Evolutionary conservation across 1,140 invertebrate species (phyloP).

Genomic region (Drosophila pseudoobscura): DNA sequence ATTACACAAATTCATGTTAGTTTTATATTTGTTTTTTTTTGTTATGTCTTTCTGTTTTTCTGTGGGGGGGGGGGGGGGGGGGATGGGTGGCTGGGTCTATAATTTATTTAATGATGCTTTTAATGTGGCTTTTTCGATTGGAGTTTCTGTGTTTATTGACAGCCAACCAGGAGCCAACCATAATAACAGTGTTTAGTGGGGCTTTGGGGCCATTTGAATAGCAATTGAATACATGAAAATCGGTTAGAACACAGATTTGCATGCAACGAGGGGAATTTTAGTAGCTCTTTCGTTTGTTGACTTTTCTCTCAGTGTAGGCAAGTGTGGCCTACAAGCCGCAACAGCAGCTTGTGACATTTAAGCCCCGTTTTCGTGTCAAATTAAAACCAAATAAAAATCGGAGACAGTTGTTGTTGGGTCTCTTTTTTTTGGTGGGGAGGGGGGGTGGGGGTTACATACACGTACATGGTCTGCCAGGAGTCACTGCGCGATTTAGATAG

Average conservation of each 20-base stretch:
- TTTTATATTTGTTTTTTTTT: slow-evolving; percentile 34
- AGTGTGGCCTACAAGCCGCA: slow-evolving; percentile 52
- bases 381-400: slow-evolving; percentile 77
- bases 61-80: slow-evolving; percentile 4
- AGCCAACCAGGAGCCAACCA: slow-evolving; percentile 7
- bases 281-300: not conserved
- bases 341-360: slow-evolving; percentile 64
- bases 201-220: slow-evolving; percentile 45
- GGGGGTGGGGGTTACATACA: slow-evolving; percentile 46
- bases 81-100: slow-evolving; percentile 39
- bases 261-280: not conserved
- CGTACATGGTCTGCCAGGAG: slow-evolving; percentile 36
- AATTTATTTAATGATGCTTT: slow-evolving; percentile 75
- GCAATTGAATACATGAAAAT: slow-evolving; percentile 74
- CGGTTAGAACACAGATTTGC: too few relatives aligned
- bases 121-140: slow-evolving; percentile 47
- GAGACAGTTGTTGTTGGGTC: slow-evolving; percentile 26
- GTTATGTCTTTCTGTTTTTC: slow-evolving; percentile 25
- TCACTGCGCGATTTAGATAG: slow-evolving; percentile 72
- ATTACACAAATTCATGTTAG: slow-evolving; percentile 46
- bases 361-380: slow-evolving; percentile 62
- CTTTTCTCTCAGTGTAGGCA: too few relatives aligned
- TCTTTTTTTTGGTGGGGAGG: too few relatives aligned
- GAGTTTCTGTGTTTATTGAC: slow-evolving; percentile 37
- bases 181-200: slow-evolving; percentile 52